Conservation (phyloP, 1,140 invertebrate genomes). For the Leptinotarsa defecta region DNA sequence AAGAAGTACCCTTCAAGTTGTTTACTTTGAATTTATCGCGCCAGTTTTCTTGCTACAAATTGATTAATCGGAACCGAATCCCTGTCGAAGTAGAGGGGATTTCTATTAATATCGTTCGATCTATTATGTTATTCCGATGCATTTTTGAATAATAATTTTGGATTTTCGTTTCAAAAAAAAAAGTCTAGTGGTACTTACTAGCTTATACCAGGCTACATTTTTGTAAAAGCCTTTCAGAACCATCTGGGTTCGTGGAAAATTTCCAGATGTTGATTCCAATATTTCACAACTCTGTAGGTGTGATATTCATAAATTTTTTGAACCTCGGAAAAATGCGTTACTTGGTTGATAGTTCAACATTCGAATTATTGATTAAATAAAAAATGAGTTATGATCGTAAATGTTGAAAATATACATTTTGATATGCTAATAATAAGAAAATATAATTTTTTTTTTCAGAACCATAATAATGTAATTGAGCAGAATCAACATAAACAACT, state of each 20-base stretch:
- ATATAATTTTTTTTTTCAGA: too few species aligned
- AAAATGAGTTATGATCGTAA: too few species aligned
- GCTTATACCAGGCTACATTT: neutral
- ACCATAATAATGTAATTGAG: too few species aligned
- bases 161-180: neutral
- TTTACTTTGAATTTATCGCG: slow-evolving; percentile 47
- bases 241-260: slow-evolving; percentile 32
- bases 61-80: slow-evolving; percentile 45
- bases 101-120: slow-evolving; percentile 24
- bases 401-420: too few species aligned
- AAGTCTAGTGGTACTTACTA: neutral
- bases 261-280: slow-evolving; percentile 28
- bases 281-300: slow-evolving; percentile 8
- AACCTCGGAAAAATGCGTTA: too few species aligned
- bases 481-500: too few species aligned
- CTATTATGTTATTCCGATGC: slow-evolving; percentile 14
- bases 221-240: neutral
- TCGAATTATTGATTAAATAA: too few species aligned
- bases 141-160: slow-evolving; percentile 10
- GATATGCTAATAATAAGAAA: too few species aligned
- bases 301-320: neutral
- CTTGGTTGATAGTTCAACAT: too few species aligned
- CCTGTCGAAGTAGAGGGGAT: slow-evolving; percentile 20
- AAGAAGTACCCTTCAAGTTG: slow-evolving; percentile 28
- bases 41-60: slow-evolving; percentile 44